Percentiles rank a stretch among this genome's conserved stretches.
phyloP scores from a whole-genome alignment of 2,797 vertebrate genomes.

The Coreius guichenoti region DNA sequence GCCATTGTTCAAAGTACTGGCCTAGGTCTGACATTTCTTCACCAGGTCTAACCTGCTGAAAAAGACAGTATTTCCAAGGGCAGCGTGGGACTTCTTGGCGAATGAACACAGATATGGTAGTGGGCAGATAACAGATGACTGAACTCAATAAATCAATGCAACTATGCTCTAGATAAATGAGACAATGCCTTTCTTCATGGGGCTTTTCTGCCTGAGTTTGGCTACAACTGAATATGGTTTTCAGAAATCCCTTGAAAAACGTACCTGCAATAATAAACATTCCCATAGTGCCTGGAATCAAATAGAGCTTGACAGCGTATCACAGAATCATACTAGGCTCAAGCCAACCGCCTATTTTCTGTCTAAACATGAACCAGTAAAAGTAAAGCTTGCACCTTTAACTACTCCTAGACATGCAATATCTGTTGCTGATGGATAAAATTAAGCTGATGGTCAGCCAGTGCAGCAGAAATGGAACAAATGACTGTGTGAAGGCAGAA shows the following conservation, averaged over 20 bases:
- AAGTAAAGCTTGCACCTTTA: background rate
- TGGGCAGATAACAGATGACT: conserved; percentile 73
- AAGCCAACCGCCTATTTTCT: background rate
- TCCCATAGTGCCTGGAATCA: background rate
- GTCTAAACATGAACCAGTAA: background rate
- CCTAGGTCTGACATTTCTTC: too few relatives aligned
- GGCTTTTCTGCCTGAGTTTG: background rate
- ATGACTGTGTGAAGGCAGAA: background rate
- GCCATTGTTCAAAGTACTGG: conserved; percentile 29
- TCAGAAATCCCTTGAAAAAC: conserved; percentile 10
- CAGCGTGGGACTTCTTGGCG: conserved; percentile 71
- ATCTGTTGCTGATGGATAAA: background rate
- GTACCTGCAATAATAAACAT: conserved; percentile 16
- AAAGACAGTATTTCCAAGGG: conserved; percentile 64
- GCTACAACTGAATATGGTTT: background rate
- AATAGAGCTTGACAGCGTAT: background rate
- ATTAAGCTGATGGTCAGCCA: background rate
- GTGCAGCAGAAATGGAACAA: background rate
- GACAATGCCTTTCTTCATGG: background rate
- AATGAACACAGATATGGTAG: conserved; percentile 66
- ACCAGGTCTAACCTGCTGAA: conserved; percentile 59
- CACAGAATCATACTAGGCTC: background rate
- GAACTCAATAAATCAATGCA: conserved; percentile 50
- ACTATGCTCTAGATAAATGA: conserved; percentile 63
- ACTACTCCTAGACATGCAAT: background rate